Evolutionary conservation across 1,140 invertebrate species (phyloP).

Genomic region (Bathynomus jamesi): DNA sequence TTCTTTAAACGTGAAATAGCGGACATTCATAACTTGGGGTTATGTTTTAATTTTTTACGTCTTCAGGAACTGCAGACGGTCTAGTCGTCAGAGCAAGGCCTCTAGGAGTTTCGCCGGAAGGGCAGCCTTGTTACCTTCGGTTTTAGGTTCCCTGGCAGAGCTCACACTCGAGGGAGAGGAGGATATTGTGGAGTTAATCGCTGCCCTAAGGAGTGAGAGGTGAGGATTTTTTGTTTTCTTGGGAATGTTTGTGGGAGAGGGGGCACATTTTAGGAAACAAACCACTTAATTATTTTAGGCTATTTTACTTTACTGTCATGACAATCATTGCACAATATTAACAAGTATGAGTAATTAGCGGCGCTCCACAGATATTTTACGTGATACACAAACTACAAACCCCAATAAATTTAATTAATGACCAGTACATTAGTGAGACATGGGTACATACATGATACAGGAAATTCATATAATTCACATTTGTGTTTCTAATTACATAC

Average conservation of each 20-base stretch:
- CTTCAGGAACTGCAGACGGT: background rate
- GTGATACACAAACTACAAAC: too few relatives aligned
- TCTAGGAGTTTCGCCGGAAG: background rate
- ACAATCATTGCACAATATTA: too few relatives aligned
- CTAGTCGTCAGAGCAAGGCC: background rate
- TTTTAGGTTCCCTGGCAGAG: background rate
- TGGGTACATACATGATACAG: too few relatives aligned
- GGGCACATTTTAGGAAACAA: background rate
- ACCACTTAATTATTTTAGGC: background rate
- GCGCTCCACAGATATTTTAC: background rate
- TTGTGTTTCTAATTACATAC: too few relatives aligned
- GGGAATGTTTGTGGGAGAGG: background rate
- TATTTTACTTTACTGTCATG: background rate
- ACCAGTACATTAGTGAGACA: too few relatives aligned
- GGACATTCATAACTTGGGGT: background rate
- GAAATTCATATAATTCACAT: too few relatives aligned
- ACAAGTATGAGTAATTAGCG: too few relatives aligned
- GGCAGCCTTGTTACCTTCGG: background rate
- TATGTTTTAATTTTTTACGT: background rate
- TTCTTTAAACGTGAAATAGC: background rate
- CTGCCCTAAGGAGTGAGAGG: background rate
- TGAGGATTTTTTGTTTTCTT: background rate
- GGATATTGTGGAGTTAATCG: background rate
- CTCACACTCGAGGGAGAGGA: background rate
- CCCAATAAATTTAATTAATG: too few relatives aligned